Percentiles rank a stretch among this genome's conserved stretches.
Conservation (phyloP, 2,113 vertebrate genomes). For the Turdus rufiventris region DNA sequence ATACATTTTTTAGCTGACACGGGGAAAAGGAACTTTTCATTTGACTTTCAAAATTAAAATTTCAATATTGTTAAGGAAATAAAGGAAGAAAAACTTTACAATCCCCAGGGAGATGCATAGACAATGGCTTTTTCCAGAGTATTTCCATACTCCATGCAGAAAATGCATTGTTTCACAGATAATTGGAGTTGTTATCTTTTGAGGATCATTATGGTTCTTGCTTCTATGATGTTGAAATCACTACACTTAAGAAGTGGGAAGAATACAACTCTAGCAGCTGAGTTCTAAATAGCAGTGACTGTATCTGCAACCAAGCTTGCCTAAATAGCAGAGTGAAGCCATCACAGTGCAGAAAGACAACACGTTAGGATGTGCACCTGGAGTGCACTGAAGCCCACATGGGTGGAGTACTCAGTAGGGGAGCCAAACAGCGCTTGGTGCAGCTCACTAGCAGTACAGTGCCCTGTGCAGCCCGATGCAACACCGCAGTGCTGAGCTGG, state of each 20-base stretch:
- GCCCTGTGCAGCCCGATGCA: accelerated
- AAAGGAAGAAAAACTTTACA: neutral
- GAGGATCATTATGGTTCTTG: neutral
- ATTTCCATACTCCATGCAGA: neutral
- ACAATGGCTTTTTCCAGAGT: neutral
- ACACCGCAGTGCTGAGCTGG: neutral
- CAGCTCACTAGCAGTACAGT: neutral
- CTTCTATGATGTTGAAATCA: neutral
- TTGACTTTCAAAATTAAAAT: neutral
- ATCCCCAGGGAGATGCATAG: neutral
- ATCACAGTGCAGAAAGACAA: neutral
- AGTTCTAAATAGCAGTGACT: neutral
- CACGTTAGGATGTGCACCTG: accelerated
- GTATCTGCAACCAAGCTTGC: neutral
- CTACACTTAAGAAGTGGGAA: neutral
- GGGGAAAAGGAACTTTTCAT: neutral
- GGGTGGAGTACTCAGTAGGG: neutral
- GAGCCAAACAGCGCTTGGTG: neutral
- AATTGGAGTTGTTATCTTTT: neutral
- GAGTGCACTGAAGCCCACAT: neutral
- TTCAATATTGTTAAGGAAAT: neutral
- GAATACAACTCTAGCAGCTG: neutral
- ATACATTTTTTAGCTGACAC: neutral
- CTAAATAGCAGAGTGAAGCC: neutral
- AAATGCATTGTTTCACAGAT: neutral